These are phyloP conservation scores for Tetrax tetrax DNA, from an alignment of 2,113 vertebrate species.

Conservation along the genomic window DNA sequence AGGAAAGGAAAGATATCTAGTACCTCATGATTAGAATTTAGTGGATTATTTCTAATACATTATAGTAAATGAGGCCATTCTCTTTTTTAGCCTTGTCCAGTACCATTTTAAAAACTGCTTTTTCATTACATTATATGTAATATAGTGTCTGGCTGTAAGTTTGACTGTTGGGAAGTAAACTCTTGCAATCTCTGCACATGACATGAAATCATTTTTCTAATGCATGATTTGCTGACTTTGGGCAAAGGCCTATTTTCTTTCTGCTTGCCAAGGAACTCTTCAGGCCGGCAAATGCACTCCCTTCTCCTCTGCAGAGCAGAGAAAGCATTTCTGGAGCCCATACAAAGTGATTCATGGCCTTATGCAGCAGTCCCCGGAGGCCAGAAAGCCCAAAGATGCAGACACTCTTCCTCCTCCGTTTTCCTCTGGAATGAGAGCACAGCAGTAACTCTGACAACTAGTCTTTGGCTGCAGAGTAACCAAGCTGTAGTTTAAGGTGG, in stretches of 20 bases:
- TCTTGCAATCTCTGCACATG: neutral
- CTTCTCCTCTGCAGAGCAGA: neutral
- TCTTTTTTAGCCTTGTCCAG: neutral
- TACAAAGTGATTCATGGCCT: constrained; percentile 20
- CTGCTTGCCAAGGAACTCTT: neutral
- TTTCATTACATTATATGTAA: neutral
- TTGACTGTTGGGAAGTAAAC: neutral
- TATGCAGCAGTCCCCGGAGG: neutral
- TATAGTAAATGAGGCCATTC: neutral
- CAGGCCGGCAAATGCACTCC: neutral
- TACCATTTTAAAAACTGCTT: neutral
- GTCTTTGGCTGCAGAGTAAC: constrained; percentile 26
- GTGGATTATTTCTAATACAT: neutral
- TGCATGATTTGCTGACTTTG: neutral
- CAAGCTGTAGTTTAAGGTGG: constrained; percentile 21
- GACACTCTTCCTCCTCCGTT: neutral
- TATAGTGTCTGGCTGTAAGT: neutral
- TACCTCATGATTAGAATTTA: neutral
- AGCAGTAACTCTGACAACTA: constrained; percentile 13
- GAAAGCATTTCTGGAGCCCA: neutral
- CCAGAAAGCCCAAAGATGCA: constrained; percentile 36
- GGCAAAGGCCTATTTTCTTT: neutral
- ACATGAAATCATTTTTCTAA: neutral
- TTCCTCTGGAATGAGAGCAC: neutral
- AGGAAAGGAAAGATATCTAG: neutral